Evolutionary conservation across 2,797 vertebrate species (phyloP).

Genomic region (Rhynchotus rufescens): DNA sequence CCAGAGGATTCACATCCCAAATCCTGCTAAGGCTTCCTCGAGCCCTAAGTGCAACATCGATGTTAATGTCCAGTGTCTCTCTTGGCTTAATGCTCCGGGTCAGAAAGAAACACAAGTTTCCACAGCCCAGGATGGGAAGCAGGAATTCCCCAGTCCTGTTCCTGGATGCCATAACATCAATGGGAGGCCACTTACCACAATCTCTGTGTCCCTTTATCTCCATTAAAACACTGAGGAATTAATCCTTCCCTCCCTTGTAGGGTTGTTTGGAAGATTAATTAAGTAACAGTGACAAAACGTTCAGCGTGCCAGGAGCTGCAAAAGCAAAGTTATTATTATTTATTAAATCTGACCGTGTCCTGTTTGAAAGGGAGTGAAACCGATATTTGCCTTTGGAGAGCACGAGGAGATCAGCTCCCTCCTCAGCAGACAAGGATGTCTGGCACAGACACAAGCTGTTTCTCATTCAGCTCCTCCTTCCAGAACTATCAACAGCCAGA

Average conservation of each 20-base stretch:
- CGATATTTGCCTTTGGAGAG: not conserved
- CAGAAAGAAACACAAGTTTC: not conserved
- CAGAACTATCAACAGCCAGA: conserved; percentile 4
- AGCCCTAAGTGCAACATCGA: not conserved
- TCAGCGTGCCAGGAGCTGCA: not conserved
- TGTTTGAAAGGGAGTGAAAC: not conserved
- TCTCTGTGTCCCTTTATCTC: not conserved
- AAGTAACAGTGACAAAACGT: not conserved
- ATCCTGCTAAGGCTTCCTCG: not conserved
- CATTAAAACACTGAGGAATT: not conserved
- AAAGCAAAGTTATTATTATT: not conserved
- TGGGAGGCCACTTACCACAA: accelerated
- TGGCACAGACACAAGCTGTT: not conserved
- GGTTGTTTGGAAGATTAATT: not conserved
- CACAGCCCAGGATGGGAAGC: not conserved
- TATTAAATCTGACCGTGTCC: not conserved
- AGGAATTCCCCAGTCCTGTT: not conserved
- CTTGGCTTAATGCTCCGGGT: not conserved
- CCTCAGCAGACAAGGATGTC: not conserved
- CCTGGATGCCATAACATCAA: not conserved
- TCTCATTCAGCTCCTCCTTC: not conserved
- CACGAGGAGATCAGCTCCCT: not conserved
- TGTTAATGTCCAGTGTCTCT: not conserved
- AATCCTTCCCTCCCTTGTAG: not conserved
- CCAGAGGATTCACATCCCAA: not conserved